Base-by-base conservation (phyloP, 2,888 invertebrate genomes). In the Drosophila dives region DNA sequence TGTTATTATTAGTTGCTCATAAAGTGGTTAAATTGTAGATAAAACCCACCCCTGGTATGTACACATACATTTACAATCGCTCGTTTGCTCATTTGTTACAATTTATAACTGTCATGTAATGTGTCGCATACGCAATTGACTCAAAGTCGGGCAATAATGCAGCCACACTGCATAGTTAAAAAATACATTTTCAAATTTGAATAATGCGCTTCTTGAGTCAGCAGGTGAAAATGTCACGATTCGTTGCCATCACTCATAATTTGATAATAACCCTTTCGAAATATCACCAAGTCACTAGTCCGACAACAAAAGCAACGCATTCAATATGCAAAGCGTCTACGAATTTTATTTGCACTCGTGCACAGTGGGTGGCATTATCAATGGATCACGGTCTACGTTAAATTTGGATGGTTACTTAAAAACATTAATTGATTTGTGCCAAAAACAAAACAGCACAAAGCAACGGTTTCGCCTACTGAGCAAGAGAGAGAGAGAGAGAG, bases 381-480 rank as follows among this genome's bases (percentile, higher is more conserved):
- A 55, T 72, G 70, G 76, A 62, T 53, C 63, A 65, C 51, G 20
- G 58, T 20, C 23, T 48, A n/a, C 48, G 49, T 55, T 53, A 38
- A 54, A 65, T 29, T 12, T 26, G 38, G 29, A 29, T 67, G 62
- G 69, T 60, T 71, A 77, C 72, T 63, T 61, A 71, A 82, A 73
- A 80, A 72, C 71, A 70, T 90, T 80, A 90, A 88, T 88, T 83
- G 85, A 86, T 85, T 88, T 83, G 88, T 75, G 86, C 83, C 84
- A 89, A 85, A 87, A 69, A 69, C 67, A 76, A 71, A 77, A 86
- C 75, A 61, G 60, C 17, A n/a, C 20, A 36, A 61, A 32, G 17
- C 17, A 56, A 29, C 40, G 4, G 33, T 38, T 64, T 51, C 29
- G 64, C 29, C 23, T 15, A 15, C 23, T 23, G 8, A 45, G 8